Conservation (phyloP, 2,113 vertebrate genomes). For the Sebastes fasciatus region DNA sequence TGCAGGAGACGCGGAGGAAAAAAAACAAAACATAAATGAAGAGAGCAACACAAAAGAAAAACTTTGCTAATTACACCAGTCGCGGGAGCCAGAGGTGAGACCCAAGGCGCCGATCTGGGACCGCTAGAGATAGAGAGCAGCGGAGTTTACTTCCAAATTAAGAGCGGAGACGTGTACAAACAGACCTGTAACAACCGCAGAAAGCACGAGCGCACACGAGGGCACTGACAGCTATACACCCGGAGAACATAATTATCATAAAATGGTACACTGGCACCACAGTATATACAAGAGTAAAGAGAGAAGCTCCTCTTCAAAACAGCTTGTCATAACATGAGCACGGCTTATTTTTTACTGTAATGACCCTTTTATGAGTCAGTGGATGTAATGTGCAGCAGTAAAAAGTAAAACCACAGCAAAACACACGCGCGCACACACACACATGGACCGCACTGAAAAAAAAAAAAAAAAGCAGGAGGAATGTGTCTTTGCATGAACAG, state of each 20-base stretch:
- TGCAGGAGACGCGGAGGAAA: slow-evolving; percentile 40
- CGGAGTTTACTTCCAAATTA: slow-evolving; percentile 52
- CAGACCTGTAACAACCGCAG: slow-evolving; percentile 51
- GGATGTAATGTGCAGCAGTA: slow-evolving; percentile 33
- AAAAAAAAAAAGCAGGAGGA: slow-evolving; percentile 12
- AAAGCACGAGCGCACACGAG: slow-evolving; percentile 41
- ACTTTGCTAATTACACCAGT: slow-evolving; percentile 76
- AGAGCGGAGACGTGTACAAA: slow-evolving; percentile 50
- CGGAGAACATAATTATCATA: slow-evolving; percentile 52
- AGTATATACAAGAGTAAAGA: slow-evolving; percentile 28
- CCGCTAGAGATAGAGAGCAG: slow-evolving; percentile 49
- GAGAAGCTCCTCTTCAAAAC: slow-evolving; percentile 37
- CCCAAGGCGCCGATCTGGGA: slow-evolving; percentile 60
- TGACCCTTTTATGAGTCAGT: slow-evolving; percentile 58
- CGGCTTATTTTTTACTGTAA: slow-evolving; percentile 39
- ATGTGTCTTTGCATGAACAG: slow-evolving; percentile 68
- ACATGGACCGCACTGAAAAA: neutral
- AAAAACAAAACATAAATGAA: slow-evolving; percentile 50
- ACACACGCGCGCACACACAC: slow-evolving; percentile 3
- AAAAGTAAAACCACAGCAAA: slow-evolving; percentile 21
- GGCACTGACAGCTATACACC: slow-evolving; percentile 38
- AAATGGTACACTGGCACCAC: slow-evolving; percentile 33
- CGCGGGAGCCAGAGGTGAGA: slow-evolving; percentile 70
- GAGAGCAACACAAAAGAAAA: slow-evolving; percentile 63
- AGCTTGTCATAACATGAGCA: slow-evolving; percentile 58